Base-by-base conservation (phyloP, 1,140 invertebrate genomes). In the Aporrectodea caliginosa region DNA sequence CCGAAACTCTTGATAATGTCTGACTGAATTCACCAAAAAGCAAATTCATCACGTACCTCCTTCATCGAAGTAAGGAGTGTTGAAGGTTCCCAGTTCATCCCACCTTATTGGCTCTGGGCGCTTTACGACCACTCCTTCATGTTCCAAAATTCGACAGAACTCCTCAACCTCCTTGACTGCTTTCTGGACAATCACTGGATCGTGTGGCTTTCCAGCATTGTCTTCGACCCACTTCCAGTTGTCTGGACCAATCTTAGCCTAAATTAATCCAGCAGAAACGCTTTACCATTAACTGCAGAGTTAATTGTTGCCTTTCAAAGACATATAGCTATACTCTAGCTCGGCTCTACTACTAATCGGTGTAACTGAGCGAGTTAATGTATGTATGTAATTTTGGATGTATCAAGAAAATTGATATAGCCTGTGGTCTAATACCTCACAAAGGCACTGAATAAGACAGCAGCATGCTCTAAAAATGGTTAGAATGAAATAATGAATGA, bases 1-100 rank as follows among this genome's bases (percentile, higher is more conserved):
- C n/a, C n/a, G n/a, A n/a, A n/a, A n/a, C n/a, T n/a, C n/a, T n/a
- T n/a, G n/a, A n/a, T n/a, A n/a, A n/a, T n/a, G n/a, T n/a, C n/a
- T n/a, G n/a, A n/a, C n/a, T n/a, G n/a, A n/a, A n/a, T n/a, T n/a
- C n/a, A n/a, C n/a, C n/a, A n/a, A n/a, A n/a, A n/a, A n/a, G n/a
- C n/a, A n/a, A n/a, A n/a, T n/a, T n/a, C n/a, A n/a, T n/a, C n/a
- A 22, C 43, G 6, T 69, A 80, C 79, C 79, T 72, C 75, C 75
- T 71, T 77, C 74, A n/a, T 77, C 75, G 34, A 80, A 80, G 35
- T 77, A 69, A 22, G 79, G 79, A 12, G 75, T 77, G n/a, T 72
- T 77, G 30, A 77, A 77, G 12, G 69, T 77, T 35, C 79, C 79
- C 70, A 72, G 35, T 58, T 80, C 75, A 27, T 69, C 71, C 74